Conservation (phyloP, 2,797 vertebrate species). For the Nothura maculosa region DNA sequence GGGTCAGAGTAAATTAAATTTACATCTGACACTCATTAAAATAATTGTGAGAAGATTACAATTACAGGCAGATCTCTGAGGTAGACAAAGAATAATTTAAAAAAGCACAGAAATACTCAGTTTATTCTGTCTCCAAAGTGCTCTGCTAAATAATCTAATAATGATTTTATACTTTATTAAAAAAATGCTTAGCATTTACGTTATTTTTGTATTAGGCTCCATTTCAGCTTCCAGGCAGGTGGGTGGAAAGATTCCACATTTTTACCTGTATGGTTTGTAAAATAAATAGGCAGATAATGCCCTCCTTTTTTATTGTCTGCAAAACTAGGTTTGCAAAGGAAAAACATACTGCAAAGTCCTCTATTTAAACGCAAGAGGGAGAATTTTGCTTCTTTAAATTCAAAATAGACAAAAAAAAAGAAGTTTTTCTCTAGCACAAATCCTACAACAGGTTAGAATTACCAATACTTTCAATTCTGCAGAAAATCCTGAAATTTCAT, state of each 20-base stretch:
- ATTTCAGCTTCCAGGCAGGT: not conserved
- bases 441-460: not conserved
- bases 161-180: not conserved
- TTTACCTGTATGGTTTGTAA: rapidly evolving
- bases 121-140: not conserved
- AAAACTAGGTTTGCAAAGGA: not conserved
- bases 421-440: not conserved
- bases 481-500: not conserved
- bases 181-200: not conserved
- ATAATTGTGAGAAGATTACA: not conserved
- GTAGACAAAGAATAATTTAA: not conserved
- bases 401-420: not conserved
- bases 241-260: not conserved
- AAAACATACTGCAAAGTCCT: not conserved
- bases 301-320: not conserved
- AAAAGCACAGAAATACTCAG: not conserved
- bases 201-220: not conserved
- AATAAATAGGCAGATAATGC: not conserved
- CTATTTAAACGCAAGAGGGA: not conserved
- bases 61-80: not conserved
- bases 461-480: not conserved
- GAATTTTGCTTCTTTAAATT: not conserved
- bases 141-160: not conserved
- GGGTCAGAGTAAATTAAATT: not conserved
- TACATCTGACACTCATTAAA: not conserved